Evolutionary conservation across 2,797 vertebrate species (phyloP), one percentile per base, ranked within the genome.

Genomic region (Peromyscus eremicus): DNA sequence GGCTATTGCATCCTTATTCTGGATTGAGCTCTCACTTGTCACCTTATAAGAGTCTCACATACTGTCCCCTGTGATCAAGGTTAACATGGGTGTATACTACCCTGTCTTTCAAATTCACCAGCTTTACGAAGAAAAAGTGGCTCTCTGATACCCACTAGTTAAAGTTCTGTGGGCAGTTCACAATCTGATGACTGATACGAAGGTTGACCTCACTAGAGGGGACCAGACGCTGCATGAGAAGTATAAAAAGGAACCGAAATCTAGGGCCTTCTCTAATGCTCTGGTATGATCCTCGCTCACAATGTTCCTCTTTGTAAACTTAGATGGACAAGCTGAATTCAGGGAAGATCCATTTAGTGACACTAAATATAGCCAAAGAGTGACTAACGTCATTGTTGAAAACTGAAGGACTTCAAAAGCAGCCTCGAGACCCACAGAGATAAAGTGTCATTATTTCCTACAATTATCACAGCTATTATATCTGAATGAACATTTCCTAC

Each of bases 401-500:
- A 94, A 92, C 13, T 1, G 21, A 4, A 89, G 57, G 82, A 94
- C 82, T 94, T 94, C 87, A 75, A 85, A 95, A 83, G 89, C 94
- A 82, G 89, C 14, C 14, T 70, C 49, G 86, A 57, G n/a, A 89
- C 76, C 66, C 52, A 34, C n/a, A 90, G 55, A 94, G 64, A 89
- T 92, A 34, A 91, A 84, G 64, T 70, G 88, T 9, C 64, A 11
- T 80, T 29, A 82, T 86, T 94, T 89, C 68, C 55, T 71, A 43
- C 91, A 88, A 90, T 95, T 29, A 92, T 49, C 81, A 55, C 6
- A 81, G 80, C 46, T 11, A 32, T 75, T 73, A 6, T 81, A 94
- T 89, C 76, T 92, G n/a, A 73, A 94, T 46, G 92, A 49, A 80
- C 34, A 40, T 77, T 82, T 88, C 76, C 32, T 82, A 5, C 37